phyloP scores from a whole-genome alignment of 2,797 vertebrate species.

The Pipistrellus pygmaeus region DNA sequence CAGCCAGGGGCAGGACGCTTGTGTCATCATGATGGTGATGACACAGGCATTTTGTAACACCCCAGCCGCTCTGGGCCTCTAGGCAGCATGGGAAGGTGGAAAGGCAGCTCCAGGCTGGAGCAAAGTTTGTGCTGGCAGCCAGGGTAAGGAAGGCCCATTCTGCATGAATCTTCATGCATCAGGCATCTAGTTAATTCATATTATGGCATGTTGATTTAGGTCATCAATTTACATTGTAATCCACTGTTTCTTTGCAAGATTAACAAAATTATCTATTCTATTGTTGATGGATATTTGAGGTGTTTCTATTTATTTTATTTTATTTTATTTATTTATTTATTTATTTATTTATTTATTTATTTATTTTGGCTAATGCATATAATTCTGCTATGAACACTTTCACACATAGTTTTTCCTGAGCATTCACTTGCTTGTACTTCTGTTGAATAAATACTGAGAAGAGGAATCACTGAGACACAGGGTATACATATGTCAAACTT shows the following conservation, averaged over 20 bases:
- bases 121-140: too few species aligned
- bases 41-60: too few species aligned
- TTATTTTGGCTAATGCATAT: background rate
- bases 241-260: background rate
- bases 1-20: too few species aligned
- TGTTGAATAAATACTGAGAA: conserved; percentile 9
- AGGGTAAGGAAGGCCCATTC: too few species aligned
- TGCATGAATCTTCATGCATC: too few species aligned
- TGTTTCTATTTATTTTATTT: background rate
- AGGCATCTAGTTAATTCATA: background rate
- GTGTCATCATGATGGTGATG: too few species aligned
- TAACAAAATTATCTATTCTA: conserved; percentile 27
- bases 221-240: background rate
- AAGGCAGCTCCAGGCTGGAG: too few species aligned
- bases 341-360: too few species aligned
- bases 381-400: conserved; percentile 29
- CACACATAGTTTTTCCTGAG: background rate
- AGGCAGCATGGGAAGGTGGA: too few species aligned
- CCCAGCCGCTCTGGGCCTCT: too few species aligned
- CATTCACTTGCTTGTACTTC: background rate
- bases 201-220: background rate
- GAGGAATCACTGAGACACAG: background rate
- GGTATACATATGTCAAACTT: background rate
- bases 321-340: too few species aligned
- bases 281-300: background rate